These are phyloP conservation scores for Lutjanus argentimaculatus DNA, from an alignment of 2,797 vertebrate species.

Conservation along the genomic window DNA sequence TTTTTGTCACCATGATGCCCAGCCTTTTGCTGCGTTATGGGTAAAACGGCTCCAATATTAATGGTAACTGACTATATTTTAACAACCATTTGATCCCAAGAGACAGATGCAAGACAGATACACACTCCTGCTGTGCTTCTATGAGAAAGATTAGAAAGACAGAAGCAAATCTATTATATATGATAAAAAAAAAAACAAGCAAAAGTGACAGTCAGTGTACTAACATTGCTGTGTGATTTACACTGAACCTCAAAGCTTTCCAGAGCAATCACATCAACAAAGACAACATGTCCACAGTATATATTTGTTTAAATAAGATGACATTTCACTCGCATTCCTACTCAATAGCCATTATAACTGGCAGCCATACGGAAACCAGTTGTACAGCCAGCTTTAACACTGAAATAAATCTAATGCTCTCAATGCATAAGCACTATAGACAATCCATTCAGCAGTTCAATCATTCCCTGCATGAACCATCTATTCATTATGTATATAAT, in stretches of 20 bases:
- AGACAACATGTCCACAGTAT: neutral
- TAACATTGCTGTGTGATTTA: neutral
- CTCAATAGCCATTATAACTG: neutral
- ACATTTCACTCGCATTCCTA: no score
- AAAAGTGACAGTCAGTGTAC: neutral
- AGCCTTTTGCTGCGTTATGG: constrained; percentile 57
- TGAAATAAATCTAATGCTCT: neutral
- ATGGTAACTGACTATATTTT: constrained; percentile 61
- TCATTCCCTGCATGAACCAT: neutral
- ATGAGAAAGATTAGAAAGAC: constrained; percentile 27
- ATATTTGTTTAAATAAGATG: neutral
- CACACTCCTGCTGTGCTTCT: constrained; percentile 22
- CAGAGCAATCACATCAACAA: neutral
- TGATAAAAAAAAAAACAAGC: neutral
- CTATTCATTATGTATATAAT: neutral
- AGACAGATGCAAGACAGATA: constrained; percentile 27
- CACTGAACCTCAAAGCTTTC: neutral
- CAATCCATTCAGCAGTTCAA: neutral
- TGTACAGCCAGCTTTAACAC: neutral
- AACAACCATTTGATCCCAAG: constrained; percentile 46
- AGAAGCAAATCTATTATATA: neutral
- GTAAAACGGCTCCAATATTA: constrained; percentile 59
- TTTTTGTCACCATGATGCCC: constrained; percentile 66
- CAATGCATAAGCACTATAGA: neutral
- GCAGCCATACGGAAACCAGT: no score